Base-by-base conservation (phyloP, 2,888 invertebrate species). In the Eurytoma californica region DNA sequence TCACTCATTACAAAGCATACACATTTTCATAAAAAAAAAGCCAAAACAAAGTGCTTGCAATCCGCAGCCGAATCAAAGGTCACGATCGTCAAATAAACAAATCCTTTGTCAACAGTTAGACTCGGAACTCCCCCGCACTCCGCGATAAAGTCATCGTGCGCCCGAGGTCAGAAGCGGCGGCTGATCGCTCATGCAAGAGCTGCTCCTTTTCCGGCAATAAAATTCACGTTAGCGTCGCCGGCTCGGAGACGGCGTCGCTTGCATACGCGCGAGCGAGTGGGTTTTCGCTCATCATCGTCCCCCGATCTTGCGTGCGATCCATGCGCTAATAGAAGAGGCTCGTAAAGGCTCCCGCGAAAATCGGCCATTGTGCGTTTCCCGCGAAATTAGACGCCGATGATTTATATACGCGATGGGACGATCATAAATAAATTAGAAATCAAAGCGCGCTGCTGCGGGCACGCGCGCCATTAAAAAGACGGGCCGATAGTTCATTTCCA, bases 131-230 rank as follows among this genome's bases (percentile, higher is more conserved):
- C 61, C 72, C 49, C 67, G 24, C 61, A n/a, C 53, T 51, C 30
- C 78, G 78, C 81, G 79, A 82, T 77, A 82, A 78, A 80, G 82
- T 82, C 78, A 61, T 66, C 55, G 67, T 60, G 77, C 72, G 80
- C 75, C 77, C 76, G 75, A 61, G 77, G 66, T 66, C 77, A 67
- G 73, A 57, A 61, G 82, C 79, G 72, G 80, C 79, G 83, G 81
- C 86, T 86, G 84, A 89, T 88, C 86, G 84, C 84, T 87, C 87
- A 89, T 88, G 88, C 88, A 87, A 24, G 88, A 83, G 85, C 86
- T 86, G 86, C 85, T 85, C 84, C 86, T 86, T 86, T 84, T 83
- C 83, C 86, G 86, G 83, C 87, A 84, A 88, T 89, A 88, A 88
- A 89, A 87, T 86, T 85, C 86, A 47, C 57, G 73, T 73, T 72